phyloP scores from a whole-genome alignment of 2,888 invertebrate genomes.

The Hymenopus coronatus region DNA sequence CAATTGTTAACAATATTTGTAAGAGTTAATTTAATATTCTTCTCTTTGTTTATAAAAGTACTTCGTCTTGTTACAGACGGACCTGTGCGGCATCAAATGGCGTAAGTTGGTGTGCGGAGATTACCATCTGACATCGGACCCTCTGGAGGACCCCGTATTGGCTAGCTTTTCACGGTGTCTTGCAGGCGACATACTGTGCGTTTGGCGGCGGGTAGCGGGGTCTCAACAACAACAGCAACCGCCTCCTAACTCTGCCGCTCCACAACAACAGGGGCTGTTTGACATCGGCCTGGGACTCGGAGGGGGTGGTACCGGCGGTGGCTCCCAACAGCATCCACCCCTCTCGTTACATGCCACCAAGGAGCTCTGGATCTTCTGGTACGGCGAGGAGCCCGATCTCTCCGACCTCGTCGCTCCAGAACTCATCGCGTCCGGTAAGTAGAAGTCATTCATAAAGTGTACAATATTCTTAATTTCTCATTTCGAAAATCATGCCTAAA shows the following conservation, averaged over 20 bases:
- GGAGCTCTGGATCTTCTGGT: slow-evolving; percentile 99
- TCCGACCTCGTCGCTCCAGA: slow-evolving; percentile 80
- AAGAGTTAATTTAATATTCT: too few species aligned
- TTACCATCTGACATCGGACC: slow-evolving; percentile 55
- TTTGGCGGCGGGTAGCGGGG: slow-evolving; percentile 88
- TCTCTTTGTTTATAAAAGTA: too few species aligned
- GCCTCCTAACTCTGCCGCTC: slow-evolving; percentile 38
- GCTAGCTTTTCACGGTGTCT: slow-evolving; percentile 88
- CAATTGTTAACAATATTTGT: too few species aligned
- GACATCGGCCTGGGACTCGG: slow-evolving; percentile 43
- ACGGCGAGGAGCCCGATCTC: slow-evolving; percentile 94
- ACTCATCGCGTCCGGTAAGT: slow-evolving; percentile 82
- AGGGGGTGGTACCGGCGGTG: slow-evolving; percentile 22
- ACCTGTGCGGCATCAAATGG: slow-evolving; percentile 99
- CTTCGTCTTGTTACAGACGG: slow-evolving; percentile 71
- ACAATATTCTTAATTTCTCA: too few species aligned
- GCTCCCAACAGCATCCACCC: slow-evolving; percentile 54
- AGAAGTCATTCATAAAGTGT: too few species aligned
- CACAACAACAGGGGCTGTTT: slow-evolving; percentile 45
- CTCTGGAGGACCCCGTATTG: slow-evolving; percentile 86
- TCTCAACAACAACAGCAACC: slow-evolving; percentile 49
- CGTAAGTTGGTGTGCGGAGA: slow-evolving; percentile 89
- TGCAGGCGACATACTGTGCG: slow-evolving; percentile 93
- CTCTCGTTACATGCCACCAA: slow-evolving; percentile 84
- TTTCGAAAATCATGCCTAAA: too few species aligned